phyloP scores from a whole-genome alignment of 2,888 invertebrate genomes.

The Volucella bombylans region DNA sequence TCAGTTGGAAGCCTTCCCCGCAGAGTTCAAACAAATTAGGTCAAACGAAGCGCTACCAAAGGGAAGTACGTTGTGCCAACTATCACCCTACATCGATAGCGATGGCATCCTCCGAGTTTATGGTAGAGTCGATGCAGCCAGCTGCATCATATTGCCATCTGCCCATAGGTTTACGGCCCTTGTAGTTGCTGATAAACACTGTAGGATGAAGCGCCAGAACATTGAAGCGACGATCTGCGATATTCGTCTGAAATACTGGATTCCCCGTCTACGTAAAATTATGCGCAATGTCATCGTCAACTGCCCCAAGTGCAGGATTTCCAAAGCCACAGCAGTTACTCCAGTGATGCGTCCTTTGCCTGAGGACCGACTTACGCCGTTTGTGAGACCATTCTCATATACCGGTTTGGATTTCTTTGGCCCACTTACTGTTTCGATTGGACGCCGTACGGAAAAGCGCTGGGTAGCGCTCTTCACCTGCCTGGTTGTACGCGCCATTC shows the following conservation, averaged over 20 bases:
- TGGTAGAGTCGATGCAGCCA: conserved; percentile 54
- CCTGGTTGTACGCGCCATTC: conserved; percentile 37
- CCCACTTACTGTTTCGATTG: conserved; percentile 65
- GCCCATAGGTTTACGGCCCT: conserved; percentile 22
- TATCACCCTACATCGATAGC: conserved; percentile 32
- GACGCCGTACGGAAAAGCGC: conserved; percentile 69
- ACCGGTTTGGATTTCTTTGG: conserved; percentile 69
- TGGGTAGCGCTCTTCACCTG: conserved; percentile 70
- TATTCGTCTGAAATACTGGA: conserved; percentile 39
- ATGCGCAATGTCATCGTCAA: no score
- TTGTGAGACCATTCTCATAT: conserved; percentile 64
- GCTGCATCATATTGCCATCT: conserved; percentile 42
- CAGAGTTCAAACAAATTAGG: conserved; percentile 12
- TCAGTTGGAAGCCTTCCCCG: conserved; percentile 13
- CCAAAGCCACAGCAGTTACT: conserved; percentile 6
- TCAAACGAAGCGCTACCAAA: neutral
- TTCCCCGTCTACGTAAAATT: conserved; percentile 21
- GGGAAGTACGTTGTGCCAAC: conserved; percentile 10
- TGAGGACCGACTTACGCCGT: conserved; percentile 60
- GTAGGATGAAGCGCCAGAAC: conserved; percentile 39
- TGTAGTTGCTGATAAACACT: conserved; percentile 12
- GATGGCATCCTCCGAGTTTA: conserved; percentile 33
- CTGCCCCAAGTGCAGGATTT: no score
- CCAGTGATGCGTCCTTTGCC: conserved; percentile 70
- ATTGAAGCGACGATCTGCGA: conserved; percentile 32